Evolutionary conservation across 2,797 vertebrate species (phyloP).

Genomic region (Scarus forsteni): DNA sequence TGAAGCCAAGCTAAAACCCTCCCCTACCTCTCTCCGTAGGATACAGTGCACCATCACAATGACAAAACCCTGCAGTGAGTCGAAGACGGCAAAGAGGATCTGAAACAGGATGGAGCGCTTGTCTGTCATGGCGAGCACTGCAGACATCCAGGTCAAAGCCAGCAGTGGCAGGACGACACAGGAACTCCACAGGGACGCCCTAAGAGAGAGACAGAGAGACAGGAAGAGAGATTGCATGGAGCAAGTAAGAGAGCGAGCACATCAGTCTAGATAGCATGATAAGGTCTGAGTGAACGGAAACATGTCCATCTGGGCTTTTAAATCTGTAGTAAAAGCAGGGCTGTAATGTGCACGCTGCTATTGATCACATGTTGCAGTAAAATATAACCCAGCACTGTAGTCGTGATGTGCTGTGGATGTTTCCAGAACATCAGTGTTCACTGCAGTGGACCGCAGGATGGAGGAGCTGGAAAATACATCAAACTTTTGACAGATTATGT

Average conservation of each 20-base stretch:
- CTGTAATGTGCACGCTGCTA: conserved; percentile 16
- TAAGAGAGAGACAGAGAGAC: conserved; percentile 70
- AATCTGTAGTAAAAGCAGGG: conserved; percentile 7
- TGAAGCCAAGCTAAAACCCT: neutral
- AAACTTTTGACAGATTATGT: too few species aligned
- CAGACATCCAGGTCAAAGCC: conserved; percentile 99
- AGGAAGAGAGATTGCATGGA: conserved; percentile 15
- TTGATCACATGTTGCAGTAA: neutral
- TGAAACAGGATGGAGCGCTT: conserved; percentile 99
- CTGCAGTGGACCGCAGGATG: too few species aligned
- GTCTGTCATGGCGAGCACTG: conserved; percentile 99
- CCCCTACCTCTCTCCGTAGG: conserved; percentile 95
- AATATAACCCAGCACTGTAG: too few species aligned
- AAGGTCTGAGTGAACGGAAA: conserved; percentile 13
- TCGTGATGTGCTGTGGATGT: too few species aligned
- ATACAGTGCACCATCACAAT: conserved; percentile 99
- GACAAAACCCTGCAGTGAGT: conserved; percentile 99
- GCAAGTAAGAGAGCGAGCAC: conserved; percentile 22
- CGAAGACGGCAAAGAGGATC: conserved; percentile 98
- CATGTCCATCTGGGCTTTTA: conserved; percentile 30
- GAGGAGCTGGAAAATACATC: too few species aligned
- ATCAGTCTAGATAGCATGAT: conserved; percentile 16
- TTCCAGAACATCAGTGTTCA: too few species aligned
- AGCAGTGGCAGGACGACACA: conserved; percentile 97
- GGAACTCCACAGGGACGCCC: conserved; percentile 99